These are phyloP conservation scores for Bedellia somnulentella DNA, from an alignment of 2,888 invertebrate genomes.

Conservation along the genomic window DNA sequence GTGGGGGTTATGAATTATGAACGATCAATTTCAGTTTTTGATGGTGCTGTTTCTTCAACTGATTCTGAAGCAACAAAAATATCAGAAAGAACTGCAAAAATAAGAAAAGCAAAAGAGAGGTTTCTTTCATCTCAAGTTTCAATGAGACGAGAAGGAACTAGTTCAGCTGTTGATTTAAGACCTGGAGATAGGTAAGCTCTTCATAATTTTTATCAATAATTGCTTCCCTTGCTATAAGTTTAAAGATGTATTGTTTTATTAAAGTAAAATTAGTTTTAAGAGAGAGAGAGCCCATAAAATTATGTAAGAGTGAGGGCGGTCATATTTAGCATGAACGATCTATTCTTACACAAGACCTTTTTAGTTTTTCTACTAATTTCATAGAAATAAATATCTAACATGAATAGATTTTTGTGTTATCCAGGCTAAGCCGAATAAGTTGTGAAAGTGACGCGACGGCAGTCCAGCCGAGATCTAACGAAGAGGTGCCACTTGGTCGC, in stretches of 20 bases:
- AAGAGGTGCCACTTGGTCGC: slow-evolving; percentile 61
- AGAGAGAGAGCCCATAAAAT: too few relatives aligned
- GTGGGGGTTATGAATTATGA: slow-evolving; percentile 14
- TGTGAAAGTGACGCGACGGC: slow-evolving; percentile 62
- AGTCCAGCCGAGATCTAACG: slow-evolving; percentile 19
- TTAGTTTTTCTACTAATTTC: too few relatives aligned
- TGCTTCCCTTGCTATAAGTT: too few relatives aligned
- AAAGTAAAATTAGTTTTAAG: too few relatives aligned
- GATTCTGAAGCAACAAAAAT: slow-evolving; percentile 27
- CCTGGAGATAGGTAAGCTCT: slow-evolving; percentile 35
- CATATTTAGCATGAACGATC: too few relatives aligned
- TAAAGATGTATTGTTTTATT: too few relatives aligned
- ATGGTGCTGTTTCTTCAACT: slow-evolving; percentile 16
- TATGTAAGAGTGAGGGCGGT: too few relatives aligned
- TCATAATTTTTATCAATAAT: slow-evolving; percentile 1
- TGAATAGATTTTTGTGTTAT: too few relatives aligned
- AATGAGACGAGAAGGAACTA: slow-evolving; percentile 44
- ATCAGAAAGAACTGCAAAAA: slow-evolving; percentile 57
- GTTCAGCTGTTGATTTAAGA: slow-evolving; percentile 42
- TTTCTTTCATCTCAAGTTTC: slow-evolving; percentile 62
- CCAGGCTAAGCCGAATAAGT: slow-evolving; percentile 63
- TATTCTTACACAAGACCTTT: too few relatives aligned
- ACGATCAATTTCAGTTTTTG: slow-evolving; percentile 33
- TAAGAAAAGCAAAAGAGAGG: slow-evolving; percentile 72
- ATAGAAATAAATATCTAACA: too few relatives aligned